Evolutionary conservation across 2,888 invertebrate species (phyloP).

Genomic region (Melikaiella ostensackeni): DNA sequence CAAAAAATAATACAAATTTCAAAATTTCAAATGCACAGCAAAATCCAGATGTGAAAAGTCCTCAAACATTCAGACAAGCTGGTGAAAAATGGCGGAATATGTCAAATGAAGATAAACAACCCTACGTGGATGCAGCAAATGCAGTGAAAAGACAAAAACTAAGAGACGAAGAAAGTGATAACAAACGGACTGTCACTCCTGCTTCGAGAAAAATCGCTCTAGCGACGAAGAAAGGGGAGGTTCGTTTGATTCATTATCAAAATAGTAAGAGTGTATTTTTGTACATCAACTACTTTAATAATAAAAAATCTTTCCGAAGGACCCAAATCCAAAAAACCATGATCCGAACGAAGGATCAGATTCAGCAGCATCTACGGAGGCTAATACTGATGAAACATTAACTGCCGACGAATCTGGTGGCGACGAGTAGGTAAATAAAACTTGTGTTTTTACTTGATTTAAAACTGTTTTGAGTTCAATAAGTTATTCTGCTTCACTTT

Average conservation of each 20-base stretch:
- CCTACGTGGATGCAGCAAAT: slow-evolving; percentile 64
- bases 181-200: neutral
- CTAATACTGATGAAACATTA: slow-evolving; percentile 21
- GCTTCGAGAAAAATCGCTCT: neutral
- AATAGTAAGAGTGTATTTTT: neutral
- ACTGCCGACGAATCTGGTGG: neutral
- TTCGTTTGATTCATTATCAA: neutral
- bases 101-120: slow-evolving; percentile 63
- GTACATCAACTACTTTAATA: neutral
- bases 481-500: neutral
- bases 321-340: neutral
- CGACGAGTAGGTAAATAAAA: neutral
- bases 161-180: neutral
- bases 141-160: slow-evolving; percentile 56
- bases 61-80: slow-evolving; percentile 61
- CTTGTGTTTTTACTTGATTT: neutral
- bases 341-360: neutral
- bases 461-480: neutral
- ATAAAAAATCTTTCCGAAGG: neutral
- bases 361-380: neutral
- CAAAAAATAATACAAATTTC: neutral
- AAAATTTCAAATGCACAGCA: neutral
- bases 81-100: slow-evolving; percentile 66
- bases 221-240: neutral
- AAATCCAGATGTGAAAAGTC: slow-evolving; percentile 44